phyloP scores from a whole-genome alignment of 2,113 vertebrate species.

The Halichoeres trimaculatus region DNA sequence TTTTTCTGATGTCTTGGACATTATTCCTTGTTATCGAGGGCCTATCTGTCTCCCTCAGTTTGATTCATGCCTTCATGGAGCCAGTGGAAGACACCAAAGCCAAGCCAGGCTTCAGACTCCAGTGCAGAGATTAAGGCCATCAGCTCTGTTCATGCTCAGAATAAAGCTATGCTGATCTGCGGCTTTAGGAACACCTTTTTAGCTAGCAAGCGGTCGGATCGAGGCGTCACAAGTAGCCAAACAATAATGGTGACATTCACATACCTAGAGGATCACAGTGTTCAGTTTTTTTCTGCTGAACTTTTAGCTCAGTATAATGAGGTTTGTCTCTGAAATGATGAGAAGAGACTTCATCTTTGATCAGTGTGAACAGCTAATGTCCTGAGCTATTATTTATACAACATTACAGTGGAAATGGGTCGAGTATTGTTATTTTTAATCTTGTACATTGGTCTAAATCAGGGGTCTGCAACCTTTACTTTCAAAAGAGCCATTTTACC shows the following conservation, averaged over 20 bases:
- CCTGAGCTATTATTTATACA: too few species aligned
- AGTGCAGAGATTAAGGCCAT: constrained; percentile 51
- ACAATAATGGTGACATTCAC: constrained; percentile 6
- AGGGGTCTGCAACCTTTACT: too few species aligned
- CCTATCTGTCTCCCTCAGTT: constrained; percentile 57
- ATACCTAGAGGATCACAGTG: constrained; percentile 30
- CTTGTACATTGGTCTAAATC: too few species aligned
- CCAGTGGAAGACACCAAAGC: constrained; percentile 45
- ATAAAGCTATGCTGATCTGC: constrained; percentile 47
- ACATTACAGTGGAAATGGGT: too few species aligned
- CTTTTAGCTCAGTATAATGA: too few species aligned
- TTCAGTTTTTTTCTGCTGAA: background rate
- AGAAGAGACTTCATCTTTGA: background rate
- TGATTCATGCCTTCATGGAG: constrained; percentile 61
- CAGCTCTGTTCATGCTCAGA: constrained; percentile 57
- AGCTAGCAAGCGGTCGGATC: constrained; percentile 28
- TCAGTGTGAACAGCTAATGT: background rate
- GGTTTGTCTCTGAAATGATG: background rate
- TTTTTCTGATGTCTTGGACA: constrained; percentile 64
- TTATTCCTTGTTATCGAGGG: constrained; percentile 67
- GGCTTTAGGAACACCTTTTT: constrained; percentile 48
- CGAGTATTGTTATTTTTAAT: too few species aligned
- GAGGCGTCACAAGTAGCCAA: constrained; percentile 29
- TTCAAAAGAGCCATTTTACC: too few species aligned
- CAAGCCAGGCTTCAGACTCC: constrained; percentile 35